Evolutionary conservation across 2,888 invertebrate species (phyloP).

Genomic region (Oegoconia quadripuncta): DNA sequence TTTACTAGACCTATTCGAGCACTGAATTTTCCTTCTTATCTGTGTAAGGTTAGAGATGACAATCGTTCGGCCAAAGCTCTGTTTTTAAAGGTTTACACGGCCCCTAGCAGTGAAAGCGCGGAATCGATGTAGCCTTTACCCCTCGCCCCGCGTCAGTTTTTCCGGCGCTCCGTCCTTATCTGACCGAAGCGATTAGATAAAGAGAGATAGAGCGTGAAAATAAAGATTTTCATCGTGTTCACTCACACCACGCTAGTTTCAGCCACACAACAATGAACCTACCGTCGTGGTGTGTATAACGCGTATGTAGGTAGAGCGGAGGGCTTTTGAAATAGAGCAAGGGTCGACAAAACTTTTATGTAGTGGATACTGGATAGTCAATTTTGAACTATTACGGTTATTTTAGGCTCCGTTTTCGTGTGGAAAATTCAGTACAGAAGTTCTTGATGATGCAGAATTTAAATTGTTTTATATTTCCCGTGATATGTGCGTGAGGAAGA

Average conservation of each 20-base stretch:
- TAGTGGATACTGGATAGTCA: constrained; percentile 42
- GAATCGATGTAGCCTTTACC: constrained; percentile 80
- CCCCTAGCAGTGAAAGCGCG: constrained; percentile 80
- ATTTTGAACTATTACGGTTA: constrained; percentile 44
- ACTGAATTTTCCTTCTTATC: constrained; percentile 65
- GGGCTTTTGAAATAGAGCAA: constrained; percentile 61
- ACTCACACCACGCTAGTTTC: constrained; percentile 68
- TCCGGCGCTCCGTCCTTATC: constrained; percentile 78
- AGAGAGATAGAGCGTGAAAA: constrained; percentile 80
- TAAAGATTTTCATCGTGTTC: constrained; percentile 80
- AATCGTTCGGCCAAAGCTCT: constrained; percentile 70
- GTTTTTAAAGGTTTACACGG: constrained; percentile 79
- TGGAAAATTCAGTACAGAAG: no score
- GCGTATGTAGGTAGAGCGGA: constrained; percentile 48
- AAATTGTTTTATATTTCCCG: no score
- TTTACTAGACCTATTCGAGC: constrained; percentile 59
- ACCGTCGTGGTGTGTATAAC: constrained; percentile 51
- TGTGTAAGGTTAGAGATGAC: constrained; percentile 68
- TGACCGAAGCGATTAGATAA: constrained; percentile 77
- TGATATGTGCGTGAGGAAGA: no score
- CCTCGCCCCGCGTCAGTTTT: constrained; percentile 76
- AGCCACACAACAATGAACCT: constrained; percentile 55
- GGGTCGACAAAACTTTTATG: constrained; percentile 64
- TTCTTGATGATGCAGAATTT: no score
- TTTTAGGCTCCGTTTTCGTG: constrained; percentile 45